These are phyloP conservation scores for Phainopepla nitens DNA, from an alignment of 2,113 vertebrate genomes.

Conservation along the genomic window DNA sequence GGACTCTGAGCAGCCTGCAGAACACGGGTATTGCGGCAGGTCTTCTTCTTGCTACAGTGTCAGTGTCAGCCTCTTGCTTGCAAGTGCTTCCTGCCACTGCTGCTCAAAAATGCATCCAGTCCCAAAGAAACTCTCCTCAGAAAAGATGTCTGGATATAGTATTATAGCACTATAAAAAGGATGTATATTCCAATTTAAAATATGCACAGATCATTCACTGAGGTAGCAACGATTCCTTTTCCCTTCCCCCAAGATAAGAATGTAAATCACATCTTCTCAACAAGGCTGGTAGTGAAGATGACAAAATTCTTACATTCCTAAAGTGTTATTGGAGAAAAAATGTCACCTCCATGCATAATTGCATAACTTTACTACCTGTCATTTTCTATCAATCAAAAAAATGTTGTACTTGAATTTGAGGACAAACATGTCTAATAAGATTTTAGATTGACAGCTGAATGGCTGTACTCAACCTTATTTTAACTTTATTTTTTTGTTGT, in stretches of 20 bases:
- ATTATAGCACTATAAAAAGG: slow-evolving; percentile 51
- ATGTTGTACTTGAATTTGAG: slow-evolving; percentile 23
- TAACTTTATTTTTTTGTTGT: slow-evolving; percentile 45
- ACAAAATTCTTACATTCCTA: slow-evolving; percentile 61
- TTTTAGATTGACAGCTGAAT: slow-evolving; percentile 37
- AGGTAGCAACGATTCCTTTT: slow-evolving; percentile 43
- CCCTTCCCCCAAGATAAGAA: slow-evolving; percentile 55
- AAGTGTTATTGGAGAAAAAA: slow-evolving; percentile 60
- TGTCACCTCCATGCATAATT: slow-evolving; percentile 60
- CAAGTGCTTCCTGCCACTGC: background rate
- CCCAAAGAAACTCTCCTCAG: slow-evolving; percentile 3
- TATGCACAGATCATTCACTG: slow-evolving; percentile 45
- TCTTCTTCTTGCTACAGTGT: background rate
- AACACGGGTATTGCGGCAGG: background rate
- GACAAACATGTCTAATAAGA: slow-evolving; percentile 9
- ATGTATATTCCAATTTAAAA: slow-evolving; percentile 58
- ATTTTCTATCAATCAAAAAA: slow-evolving; percentile 53
- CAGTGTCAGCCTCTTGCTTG: background rate
- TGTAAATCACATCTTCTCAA: slow-evolving; percentile 64
- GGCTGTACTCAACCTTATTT: slow-evolving; percentile 22
- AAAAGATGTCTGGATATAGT: slow-evolving; percentile 12
- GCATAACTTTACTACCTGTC: slow-evolving; percentile 38
- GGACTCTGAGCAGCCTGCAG: background rate
- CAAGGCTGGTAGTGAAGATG: slow-evolving; percentile 56
- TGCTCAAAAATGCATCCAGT: background rate